Conservation (phyloP, 2,797 vertebrate genomes). For the Octomys mimax region DNA sequence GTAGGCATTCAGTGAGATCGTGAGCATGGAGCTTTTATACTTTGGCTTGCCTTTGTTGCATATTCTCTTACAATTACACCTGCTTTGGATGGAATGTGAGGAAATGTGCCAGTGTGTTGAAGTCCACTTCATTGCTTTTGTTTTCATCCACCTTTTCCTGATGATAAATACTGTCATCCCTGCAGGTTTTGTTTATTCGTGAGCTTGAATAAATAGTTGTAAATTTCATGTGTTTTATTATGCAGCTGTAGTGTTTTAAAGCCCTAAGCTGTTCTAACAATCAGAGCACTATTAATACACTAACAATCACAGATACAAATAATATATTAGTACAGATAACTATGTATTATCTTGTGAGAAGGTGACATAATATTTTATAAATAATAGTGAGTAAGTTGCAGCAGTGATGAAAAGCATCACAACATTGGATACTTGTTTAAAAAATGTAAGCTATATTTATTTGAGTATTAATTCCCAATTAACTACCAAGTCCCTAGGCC, state of each 20-base stretch:
- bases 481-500: not conserved
- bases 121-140: slow-evolving; percentile 3
- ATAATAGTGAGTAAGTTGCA: slow-evolving; percentile 2
- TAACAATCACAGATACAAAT: slow-evolving; percentile 41
- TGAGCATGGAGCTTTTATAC: not conserved
- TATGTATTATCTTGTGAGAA: not conserved
- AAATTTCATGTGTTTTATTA: slow-evolving; percentile 61
- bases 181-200: slow-evolving; percentile 54
- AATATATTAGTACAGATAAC: slow-evolving; percentile 50
- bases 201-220: slow-evolving; percentile 63
- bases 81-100: slow-evolving; percentile 40
- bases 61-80: not conserved
- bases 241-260: slow-evolving; percentile 33
- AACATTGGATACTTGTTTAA: slow-evolving; percentile 33
- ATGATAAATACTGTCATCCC: slow-evolving; percentile 20
- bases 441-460: slow-evolving; percentile 14
- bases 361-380: slow-evolving; percentile 33
- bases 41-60: slow-evolving; percentile 37
- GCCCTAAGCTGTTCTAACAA: slow-evolving; percentile 5
- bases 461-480: slow-evolving; percentile 50
- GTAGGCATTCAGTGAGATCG: not conserved
- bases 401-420: slow-evolving; percentile 34
- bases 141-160: slow-evolving; percentile 37
- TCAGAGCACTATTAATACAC: slow-evolving; percentile 37
- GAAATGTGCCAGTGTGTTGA: slow-evolving; percentile 3